Base-by-base conservation (phyloP, 2,888 invertebrate genomes). In the Phytoseiulus persimilis region DNA sequence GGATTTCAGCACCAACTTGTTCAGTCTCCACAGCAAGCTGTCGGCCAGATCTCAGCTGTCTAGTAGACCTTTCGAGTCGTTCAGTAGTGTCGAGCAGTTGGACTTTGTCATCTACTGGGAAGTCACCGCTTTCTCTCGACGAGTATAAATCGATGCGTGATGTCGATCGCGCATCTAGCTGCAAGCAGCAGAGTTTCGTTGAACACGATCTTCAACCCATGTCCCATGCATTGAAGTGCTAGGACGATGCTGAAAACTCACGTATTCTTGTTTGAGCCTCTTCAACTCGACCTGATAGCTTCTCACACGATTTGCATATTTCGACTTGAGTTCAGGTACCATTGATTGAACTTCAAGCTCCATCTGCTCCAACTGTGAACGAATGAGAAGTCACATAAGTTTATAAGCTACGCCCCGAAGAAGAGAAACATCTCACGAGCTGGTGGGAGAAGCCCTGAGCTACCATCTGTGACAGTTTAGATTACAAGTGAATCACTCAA, bases 1-100 rank as follows among this genome's bases (percentile, higher is more conserved):
- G 90, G 6, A 90, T 89, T 32, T 65, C 89, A 18, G 90, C 90
- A 28, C 90, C 90, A 46, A 90, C 89, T 87, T 90, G 90, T 33
- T 90, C 90, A 9, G 90, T 90, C 31, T 90, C 90, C n/a, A 90
- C 32, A 14, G 90, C 90, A 3, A 83, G 84, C 31, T 89, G 89
- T n/a, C 89, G 89, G 3, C 89, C 90, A 1, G 87, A 33, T 14
- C 83, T 65, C 89, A 90, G 23, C 18, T 39, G 87, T 32, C 83
- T 83, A 14, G 90, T 90, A 14, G 89, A n/a, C 18, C 90, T 83
- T 14, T 90, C 90, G 32, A 90, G 33, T 18, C 89, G 33, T 6
- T 90, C 90, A 3, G 89, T 90, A 31, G 33, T 90, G 11, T 90
- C 90, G 33, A 65, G 39, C 3, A 90, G 89, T 23, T 89, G 89